Base-by-base conservation (phyloP, 2,113 vertebrate genomes). In the Chaetura pelagica region DNA sequence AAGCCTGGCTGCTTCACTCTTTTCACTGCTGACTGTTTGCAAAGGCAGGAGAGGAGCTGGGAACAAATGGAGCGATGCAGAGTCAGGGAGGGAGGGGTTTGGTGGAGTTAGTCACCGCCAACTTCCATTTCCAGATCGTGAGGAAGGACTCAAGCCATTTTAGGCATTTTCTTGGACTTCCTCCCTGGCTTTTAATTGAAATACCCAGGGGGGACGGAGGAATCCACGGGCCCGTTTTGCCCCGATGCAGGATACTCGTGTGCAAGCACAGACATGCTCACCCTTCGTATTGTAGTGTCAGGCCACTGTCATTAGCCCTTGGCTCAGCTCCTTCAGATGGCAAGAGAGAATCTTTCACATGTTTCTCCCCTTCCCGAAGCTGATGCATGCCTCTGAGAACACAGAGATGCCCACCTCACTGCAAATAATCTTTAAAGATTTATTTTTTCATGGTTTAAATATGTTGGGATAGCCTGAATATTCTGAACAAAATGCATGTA, bases 31-130 rank as follows among this genome's bases (percentile, higher is more conserved):
- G 64, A 52, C 61, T 81, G 88, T 63, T 90, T 81, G 88, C 87
- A 90, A 94, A 79, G 0, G 40, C 85, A 44, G 57, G 73, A 92
- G 64, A 84, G 83, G 76, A 96, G 89, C 73, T 61, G 79, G 79
- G 82, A 95, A 84, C 2, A 44, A 94, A 61, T 48, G 5, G 83
- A 97, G 55, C 4, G n/a, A 84, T 90, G 93, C 94, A 44, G 90
- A 84, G 62, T 44, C 58, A 3, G 48, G 69, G 87, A 95, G 93
- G 93, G 93, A 96, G 96, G 93, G 84, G 51, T 52, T 52, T 52
- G 51, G 51, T 52, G 51, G 51, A 52, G 51, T 52, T 52, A 52
- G 51, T 52, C 51, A 52, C 51, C 24, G 23, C 51, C 24, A 23
- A 52, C 51, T 52, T 52, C 51, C 51, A 52, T 52, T 52, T 52